Evolutionary conservation across 2,888 invertebrate genomes (phyloP), one percentile per base, ranked within the genome.

Genomic region (Hylaea fasciaria): DNA sequence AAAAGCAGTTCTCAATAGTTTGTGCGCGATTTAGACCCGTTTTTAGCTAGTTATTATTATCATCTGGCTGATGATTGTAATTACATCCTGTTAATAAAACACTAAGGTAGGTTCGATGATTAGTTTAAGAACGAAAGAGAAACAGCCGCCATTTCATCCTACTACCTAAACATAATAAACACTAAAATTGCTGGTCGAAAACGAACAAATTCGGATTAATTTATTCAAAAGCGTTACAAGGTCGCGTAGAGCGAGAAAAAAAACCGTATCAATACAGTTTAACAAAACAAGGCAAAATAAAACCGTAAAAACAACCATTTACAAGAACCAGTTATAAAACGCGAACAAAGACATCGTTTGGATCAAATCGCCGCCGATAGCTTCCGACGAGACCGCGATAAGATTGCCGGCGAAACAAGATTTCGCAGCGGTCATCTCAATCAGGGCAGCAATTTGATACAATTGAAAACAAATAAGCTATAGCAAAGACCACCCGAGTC

Each of bases 401-500:
- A 78, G 72, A 80, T 76, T 77, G 76, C 71, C 65, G 74, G 69
- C 76, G 72, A 78, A 80, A 81, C 82, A 70, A 80, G 82, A 77
- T 81, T 82, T 80, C 74, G 76, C 76, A 73, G 76, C 77, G 81
- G 78, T 73, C 82, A 77, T 77, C 82, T 82, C 85, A 83, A 86
- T 85, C 85, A 82, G 80, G 76, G 71, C 76, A 74, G 76, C 81
- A 83, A 86, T 87, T 87, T 80, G 80, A 78, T 74, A 83, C 87
- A 86, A 89, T 89, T 85, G 84, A 78, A 85, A 83, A 85, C 81
- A 87, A 89, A 87, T 87, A 86, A 84, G 83, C 78, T 4, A 8
- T 9, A 1, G 9, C 5, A 32, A 32, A 7, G 80, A 78, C 65
- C 76, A 76, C 63, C 76, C 56, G 35, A 16, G 65, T 49, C 53